These are phyloP conservation scores for Panthera uncia DNA, from an alignment of 2,113 vertebrate genomes.

Conservation along the genomic window DNA sequence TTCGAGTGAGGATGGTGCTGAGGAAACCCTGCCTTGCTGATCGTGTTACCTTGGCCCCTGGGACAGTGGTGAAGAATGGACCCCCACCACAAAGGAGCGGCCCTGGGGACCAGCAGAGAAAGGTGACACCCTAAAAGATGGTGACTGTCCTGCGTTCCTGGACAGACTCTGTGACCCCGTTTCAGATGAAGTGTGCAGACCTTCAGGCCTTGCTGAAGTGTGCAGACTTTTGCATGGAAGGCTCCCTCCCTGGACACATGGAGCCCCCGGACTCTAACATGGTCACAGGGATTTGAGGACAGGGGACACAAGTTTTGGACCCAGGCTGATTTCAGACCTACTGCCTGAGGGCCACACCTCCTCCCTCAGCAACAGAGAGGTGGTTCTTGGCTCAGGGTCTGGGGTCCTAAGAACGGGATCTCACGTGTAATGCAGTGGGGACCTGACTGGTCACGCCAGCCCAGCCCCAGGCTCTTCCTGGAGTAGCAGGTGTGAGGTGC, in stretches of 20 bases:
- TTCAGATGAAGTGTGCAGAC: not conserved
- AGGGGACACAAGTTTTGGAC: not conserved
- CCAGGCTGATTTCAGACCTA: not conserved
- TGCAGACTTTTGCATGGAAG: too few relatives aligned
- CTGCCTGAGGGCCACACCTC: not conserved
- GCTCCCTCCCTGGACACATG: not conserved
- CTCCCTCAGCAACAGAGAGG: not conserved
- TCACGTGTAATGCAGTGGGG: not conserved
- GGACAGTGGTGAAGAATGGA: not conserved
- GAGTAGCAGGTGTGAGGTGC: not conserved
- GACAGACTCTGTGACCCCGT: not conserved
- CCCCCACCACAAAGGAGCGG: not conserved
- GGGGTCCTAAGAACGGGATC: too few relatives aligned
- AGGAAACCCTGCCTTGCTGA: not conserved
- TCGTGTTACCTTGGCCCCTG: not conserved
- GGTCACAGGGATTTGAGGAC: not conserved
- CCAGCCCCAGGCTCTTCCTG: not conserved
- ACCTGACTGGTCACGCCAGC: not conserved
- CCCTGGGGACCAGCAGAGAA: not conserved
- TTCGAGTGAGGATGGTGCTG: not conserved
- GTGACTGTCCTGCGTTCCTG: not conserved
- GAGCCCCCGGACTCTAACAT: not conserved
- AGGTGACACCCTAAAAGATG: not conserved
- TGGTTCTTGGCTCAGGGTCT: not conserved
- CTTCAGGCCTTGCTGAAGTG: not conserved